Evolutionary conservation across 2,797 vertebrate genomes (phyloP).

Genomic region (Xenopus petersii): DNA sequence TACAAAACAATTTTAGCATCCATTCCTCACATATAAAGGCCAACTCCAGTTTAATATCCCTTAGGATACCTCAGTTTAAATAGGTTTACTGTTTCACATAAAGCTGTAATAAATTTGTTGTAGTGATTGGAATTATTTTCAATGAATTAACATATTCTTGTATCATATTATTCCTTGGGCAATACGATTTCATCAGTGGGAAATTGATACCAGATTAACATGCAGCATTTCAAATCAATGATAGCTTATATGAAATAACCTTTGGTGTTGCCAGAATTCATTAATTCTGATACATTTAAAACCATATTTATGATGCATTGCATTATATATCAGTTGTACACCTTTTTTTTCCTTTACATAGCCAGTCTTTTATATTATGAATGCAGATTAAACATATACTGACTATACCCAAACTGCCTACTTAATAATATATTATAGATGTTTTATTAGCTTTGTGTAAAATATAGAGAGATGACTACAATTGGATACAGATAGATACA

Average conservation of each 20-base stretch:
- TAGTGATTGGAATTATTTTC: background rate
- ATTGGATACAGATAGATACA: too few relatives aligned
- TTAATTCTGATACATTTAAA: background rate
- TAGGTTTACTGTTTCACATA: slow-evolving; percentile 4
- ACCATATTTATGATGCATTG: background rate
- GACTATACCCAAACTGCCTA: too few relatives aligned
- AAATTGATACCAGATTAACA: background rate
- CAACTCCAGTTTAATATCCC: slow-evolving; percentile 1
- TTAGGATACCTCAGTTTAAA: background rate
- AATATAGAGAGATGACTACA: too few relatives aligned
- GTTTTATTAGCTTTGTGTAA: too few relatives aligned
- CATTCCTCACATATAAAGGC: background rate
- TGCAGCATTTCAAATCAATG: background rate
- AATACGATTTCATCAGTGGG: background rate
- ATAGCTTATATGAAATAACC: background rate
- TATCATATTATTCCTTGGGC: slow-evolving; percentile 2
- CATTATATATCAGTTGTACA: background rate
- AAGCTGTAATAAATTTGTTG: background rate
- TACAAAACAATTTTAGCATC: background rate
- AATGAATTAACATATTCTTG: slow-evolving; percentile 2
- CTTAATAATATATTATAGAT: too few relatives aligned
- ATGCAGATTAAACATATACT: too few relatives aligned
- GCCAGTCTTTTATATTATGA: too few relatives aligned
- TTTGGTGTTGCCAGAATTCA: background rate
- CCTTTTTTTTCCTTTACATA: too few relatives aligned